These are phyloP conservation scores for Dicycla oo DNA, from an alignment of 2,888 invertebrate species.

Conservation along the genomic window DNA sequence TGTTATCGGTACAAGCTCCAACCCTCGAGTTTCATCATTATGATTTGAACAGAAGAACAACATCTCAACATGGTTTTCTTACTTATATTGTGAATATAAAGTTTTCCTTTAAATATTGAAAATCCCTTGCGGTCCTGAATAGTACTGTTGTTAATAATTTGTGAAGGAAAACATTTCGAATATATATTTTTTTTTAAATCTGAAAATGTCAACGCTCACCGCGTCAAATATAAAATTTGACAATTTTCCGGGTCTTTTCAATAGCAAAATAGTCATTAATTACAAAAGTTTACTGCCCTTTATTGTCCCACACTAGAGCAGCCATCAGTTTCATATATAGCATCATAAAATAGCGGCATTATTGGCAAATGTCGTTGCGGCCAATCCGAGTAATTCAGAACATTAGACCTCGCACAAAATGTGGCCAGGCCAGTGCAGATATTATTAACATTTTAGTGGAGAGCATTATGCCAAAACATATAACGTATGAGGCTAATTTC, in stretches of 20 bases:
- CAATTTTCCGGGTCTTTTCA: not conserved
- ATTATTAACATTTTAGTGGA: conserved; percentile 47
- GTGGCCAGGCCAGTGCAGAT: conserved; percentile 22
- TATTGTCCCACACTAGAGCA: conserved; percentile 7
- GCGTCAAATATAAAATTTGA: too few species aligned
- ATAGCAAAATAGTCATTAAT: not conserved
- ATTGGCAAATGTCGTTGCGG: conserved; percentile 17
- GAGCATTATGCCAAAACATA: conserved; percentile 37
- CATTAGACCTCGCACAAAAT: conserved; percentile 22
- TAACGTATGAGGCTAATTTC: conserved; percentile 35
- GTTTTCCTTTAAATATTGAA: too few species aligned
- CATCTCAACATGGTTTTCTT: conserved; percentile 29
- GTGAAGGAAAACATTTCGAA: not conserved
- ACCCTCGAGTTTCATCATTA: conserved; percentile 5
- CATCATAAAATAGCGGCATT: conserved; percentile 29
- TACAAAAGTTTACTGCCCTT: not conserved
- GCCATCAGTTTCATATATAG: conserved; percentile 2
- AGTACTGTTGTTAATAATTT: not conserved
- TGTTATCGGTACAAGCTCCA: not conserved
- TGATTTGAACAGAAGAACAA: conserved; percentile 4
- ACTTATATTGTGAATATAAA: not conserved
- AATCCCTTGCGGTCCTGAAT: not conserved
- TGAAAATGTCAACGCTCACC: not conserved
- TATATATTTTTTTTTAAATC: not conserved
- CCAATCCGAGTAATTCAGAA: conserved; percentile 24